Evolutionary conservation across 2,888 invertebrate species (phyloP).

Genomic region (Subacronicta megacephala): DNA sequence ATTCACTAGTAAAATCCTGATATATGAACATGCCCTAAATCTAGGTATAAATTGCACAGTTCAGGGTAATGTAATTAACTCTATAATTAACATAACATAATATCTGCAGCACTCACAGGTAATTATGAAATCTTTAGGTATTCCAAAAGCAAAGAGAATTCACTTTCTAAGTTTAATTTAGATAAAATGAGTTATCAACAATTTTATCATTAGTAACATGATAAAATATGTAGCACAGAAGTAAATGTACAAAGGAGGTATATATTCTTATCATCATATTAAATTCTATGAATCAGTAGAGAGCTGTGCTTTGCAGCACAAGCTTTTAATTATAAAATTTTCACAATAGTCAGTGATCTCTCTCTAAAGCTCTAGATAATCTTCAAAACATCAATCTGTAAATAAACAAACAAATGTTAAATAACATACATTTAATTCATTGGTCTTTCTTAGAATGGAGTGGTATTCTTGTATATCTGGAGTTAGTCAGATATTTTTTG

Average conservation of each 20-base stretch:
- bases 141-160: neutral
- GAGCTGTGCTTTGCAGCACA: constrained; percentile 4
- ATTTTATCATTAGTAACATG: constrained; percentile 25
- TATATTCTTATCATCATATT: constrained; percentile 30
- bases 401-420: too few relatives aligned
- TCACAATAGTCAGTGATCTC: too few relatives aligned
- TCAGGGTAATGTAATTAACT: too few relatives aligned
- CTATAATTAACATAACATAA: neutral
- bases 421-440: too few relatives aligned
- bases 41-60: too few relatives aligned
- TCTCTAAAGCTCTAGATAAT: too few relatives aligned
- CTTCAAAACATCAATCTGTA: too few relatives aligned
- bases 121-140: neutral
- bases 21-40: too few relatives aligned
- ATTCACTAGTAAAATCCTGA: too few relatives aligned
- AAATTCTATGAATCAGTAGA: constrained; percentile 11
- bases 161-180: constrained; percentile 7
- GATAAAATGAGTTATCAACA: constrained; percentile 22
- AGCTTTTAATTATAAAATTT: neutral
- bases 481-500: too few relatives aligned
- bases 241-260: constrained; percentile 8
- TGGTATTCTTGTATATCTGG: too few relatives aligned
- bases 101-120: neutral
- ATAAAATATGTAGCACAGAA: constrained; percentile 10
- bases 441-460: too few relatives aligned